A percentile compares a stretch with the other conserved stretches of the same genome.
Evolutionary conservation across 2,113 vertebrate species (phyloP).

Genomic region (Myanophis thanlyinensis): DNA sequence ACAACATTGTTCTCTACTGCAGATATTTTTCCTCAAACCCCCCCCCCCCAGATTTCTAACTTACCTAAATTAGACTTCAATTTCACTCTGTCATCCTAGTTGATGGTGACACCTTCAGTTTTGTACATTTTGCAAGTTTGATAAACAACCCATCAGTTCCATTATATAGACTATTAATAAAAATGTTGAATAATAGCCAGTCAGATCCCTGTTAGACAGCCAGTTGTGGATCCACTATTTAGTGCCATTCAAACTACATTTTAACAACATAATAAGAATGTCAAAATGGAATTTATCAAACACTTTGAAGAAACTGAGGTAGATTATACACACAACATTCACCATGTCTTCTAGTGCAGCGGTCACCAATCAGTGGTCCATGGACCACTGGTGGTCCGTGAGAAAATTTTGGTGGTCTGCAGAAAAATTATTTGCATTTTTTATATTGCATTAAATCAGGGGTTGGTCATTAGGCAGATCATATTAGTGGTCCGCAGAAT

Average conservation of each 20-base stretch:
- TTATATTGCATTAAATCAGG: no score
- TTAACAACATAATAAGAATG: no score
- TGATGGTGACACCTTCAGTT: not conserved
- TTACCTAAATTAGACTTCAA: not conserved
- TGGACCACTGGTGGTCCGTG: no score
- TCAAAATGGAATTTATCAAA: no score
- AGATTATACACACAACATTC: not conserved
- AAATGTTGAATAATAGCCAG: not conserved
- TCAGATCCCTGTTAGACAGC: not conserved
- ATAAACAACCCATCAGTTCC: not conserved
- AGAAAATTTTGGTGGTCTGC: no score
- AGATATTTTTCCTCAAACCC: not conserved
- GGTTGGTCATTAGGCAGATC: no score
- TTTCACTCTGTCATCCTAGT: not conserved
- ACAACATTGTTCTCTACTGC: not conserved
- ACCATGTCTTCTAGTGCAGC: not conserved
- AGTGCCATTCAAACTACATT: no score
- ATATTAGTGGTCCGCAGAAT: no score
- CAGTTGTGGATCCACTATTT: not conserved
- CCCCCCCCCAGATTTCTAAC: not conserved
- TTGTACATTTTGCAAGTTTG: not conserved
- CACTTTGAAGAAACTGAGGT: no score
- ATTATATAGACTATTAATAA: not conserved
- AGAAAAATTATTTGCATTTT: no score
- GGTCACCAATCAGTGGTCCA: no score